Conservation (phyloP, 1,140 invertebrate species). For the Apocrypta bakeri region DNA sequence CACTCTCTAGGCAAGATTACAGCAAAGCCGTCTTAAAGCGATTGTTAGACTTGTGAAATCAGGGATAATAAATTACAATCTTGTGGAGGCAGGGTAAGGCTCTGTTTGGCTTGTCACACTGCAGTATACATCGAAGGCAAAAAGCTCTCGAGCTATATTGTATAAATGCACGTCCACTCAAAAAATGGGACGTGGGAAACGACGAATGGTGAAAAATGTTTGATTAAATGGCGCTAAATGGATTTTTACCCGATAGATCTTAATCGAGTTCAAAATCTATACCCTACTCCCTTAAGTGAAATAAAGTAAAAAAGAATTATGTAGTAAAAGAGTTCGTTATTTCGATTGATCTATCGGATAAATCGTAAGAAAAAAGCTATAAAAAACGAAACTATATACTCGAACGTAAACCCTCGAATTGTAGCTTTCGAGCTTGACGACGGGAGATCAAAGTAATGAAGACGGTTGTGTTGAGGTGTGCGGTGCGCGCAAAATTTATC, state of each 20-base stretch:
- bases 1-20: not conserved
- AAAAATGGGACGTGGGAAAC: too few species aligned
- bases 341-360: too few species aligned
- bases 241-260: not conserved
- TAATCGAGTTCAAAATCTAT: not conserved
- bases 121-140: not conserved
- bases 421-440: not conserved
- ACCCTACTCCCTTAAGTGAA: not conserved
- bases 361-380: too few species aligned
- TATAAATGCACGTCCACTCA: too few species aligned
- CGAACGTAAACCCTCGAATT: too few species aligned
- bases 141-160: not conserved
- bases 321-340: too few species aligned
- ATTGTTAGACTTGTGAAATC: not conserved
- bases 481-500: not conserved
- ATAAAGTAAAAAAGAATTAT: too few species aligned
- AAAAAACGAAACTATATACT: too few species aligned
- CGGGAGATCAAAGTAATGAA: not conserved
- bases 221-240: not conserved
- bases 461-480: not conserved
- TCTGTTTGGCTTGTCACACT: not conserved
- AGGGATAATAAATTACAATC: constrained; percentile 20
- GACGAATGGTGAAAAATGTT: not conserved
- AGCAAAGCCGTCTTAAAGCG: not conserved
- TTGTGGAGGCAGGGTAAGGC: not conserved